These are phyloP conservation scores for Cenopis cana DNA, from an alignment of 2,888 invertebrate genomes.

Conservation along the genomic window DNA sequence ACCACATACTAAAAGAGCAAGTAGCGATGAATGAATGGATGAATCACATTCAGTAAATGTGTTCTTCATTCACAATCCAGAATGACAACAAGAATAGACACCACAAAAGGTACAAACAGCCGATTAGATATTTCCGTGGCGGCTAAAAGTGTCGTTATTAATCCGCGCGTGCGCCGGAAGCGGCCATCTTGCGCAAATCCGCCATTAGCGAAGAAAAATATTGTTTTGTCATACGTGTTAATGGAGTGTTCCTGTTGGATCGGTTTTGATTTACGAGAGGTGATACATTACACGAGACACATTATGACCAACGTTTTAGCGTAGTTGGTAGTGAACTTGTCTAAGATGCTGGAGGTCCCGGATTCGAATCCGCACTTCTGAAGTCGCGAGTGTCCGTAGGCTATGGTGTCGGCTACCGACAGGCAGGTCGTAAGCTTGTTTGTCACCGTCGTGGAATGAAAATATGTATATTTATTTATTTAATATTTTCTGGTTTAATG, in stretches of 20 bases:
- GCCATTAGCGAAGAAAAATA: constrained; percentile 43
- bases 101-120: constrained; percentile 24
- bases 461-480: too few species aligned
- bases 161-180: constrained; percentile 37
- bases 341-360: too few species aligned
- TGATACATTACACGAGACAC: too few species aligned
- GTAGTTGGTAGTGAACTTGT: too few species aligned
- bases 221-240: constrained; percentile 42
- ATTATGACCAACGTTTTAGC: too few species aligned
- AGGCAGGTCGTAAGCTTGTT: too few species aligned
- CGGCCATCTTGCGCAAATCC: constrained; percentile 44
- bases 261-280: neutral
- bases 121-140: constrained; percentile 44
- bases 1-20: neutral
- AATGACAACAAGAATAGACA: constrained; percentile 17
- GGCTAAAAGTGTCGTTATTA: constrained; percentile 42
- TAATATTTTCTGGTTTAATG: neutral
- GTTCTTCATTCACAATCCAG: constrained; percentile 14
- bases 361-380: too few species aligned
- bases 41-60: neutral
- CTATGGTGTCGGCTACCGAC: too few species aligned
- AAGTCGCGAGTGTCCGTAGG: too few species aligned
- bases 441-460: too few species aligned
- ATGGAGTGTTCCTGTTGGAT: constrained; percentile 33
- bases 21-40: neutral